A percentile compares a stretch with the other conserved stretches of the same genome.
Conservation (phyloP, 2,113 vertebrate species). For the Anhinga rufa region DNA sequence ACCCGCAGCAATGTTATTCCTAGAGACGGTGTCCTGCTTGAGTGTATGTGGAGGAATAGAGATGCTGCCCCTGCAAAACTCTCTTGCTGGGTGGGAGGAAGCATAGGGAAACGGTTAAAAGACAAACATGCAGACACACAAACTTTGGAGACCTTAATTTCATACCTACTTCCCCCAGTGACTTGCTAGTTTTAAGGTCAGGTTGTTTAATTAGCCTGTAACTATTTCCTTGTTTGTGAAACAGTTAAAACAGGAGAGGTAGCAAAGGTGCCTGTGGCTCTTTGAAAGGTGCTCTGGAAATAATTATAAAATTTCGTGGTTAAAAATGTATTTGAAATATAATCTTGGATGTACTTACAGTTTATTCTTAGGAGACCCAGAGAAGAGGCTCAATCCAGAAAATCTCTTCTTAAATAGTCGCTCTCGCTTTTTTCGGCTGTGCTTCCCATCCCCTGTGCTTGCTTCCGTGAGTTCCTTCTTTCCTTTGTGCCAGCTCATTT, state of each 20-base stretch:
- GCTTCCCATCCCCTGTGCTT: not conserved
- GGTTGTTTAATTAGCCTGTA: not conserved
- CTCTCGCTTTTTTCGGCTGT: constrained; percentile 36
- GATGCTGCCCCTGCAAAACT: not conserved
- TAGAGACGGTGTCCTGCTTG: not conserved
- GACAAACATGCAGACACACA: not conserved
- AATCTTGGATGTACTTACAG: constrained; percentile 31
- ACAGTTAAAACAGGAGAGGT: not conserved
- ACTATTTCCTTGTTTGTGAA: not conserved
- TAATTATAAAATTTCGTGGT: not conserved
- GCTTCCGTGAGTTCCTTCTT: constrained; percentile 29
- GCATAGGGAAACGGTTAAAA: not conserved
- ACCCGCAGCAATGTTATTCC: not conserved
- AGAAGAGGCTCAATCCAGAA: constrained; percentile 49
- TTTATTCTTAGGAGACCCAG: constrained; percentile 45
- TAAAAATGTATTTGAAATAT: not conserved
- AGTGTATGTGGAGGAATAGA: not conserved
- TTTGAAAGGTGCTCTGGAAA: not conserved
- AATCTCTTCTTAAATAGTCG: constrained; percentile 59
- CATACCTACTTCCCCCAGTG: not conserved
- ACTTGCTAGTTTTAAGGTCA: not conserved
- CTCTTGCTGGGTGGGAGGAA: not conserved
- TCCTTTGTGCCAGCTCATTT: constrained; percentile 49
- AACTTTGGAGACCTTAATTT: not conserved
- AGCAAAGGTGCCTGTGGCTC: not conserved